phyloP scores from a whole-genome alignment of 2,888 invertebrate genomes.

The Zhuqinia jingwanae region DNA sequence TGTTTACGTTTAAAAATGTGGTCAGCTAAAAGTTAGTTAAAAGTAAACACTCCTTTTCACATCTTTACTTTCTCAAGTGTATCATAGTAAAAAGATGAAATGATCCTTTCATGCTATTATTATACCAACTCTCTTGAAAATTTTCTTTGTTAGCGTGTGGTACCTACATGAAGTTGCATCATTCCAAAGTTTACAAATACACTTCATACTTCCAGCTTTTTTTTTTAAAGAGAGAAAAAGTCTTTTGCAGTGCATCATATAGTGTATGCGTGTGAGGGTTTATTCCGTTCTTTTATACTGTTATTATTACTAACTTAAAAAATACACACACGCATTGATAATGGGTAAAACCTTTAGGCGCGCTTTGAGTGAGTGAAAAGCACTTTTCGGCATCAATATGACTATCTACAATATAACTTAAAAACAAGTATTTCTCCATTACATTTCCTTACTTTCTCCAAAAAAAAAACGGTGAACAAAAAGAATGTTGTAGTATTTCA shows the following conservation, averaged over 20 bases:
- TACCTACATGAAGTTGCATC: neutral
- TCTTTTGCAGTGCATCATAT: neutral
- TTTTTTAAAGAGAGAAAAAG: no score
- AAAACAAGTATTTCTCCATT: neutral
- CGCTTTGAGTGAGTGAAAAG: constrained; percentile 8
- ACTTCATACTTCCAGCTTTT: no score
- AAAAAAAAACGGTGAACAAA: neutral
- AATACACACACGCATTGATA: neutral
- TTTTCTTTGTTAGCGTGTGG: neutral
- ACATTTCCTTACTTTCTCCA: neutral
- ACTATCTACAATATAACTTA: no score
- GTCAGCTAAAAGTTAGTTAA: no score
- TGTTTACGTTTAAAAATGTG: no score
- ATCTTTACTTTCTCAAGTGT: neutral
- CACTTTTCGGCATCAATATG: no score
- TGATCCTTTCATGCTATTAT: neutral
- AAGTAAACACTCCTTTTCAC: constrained; percentile 37
- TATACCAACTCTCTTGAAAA: neutral
- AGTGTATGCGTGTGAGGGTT: neutral
- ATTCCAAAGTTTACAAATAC: no score
- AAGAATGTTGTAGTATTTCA: constrained; percentile 40
- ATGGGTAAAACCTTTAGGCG: constrained; percentile 32
- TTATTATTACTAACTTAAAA: neutral
- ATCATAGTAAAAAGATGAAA: neutral
- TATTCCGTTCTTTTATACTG: neutral